Conservation (phyloP, 2,888 invertebrate species). For the Cyrtodaria siliqua region DNA sequence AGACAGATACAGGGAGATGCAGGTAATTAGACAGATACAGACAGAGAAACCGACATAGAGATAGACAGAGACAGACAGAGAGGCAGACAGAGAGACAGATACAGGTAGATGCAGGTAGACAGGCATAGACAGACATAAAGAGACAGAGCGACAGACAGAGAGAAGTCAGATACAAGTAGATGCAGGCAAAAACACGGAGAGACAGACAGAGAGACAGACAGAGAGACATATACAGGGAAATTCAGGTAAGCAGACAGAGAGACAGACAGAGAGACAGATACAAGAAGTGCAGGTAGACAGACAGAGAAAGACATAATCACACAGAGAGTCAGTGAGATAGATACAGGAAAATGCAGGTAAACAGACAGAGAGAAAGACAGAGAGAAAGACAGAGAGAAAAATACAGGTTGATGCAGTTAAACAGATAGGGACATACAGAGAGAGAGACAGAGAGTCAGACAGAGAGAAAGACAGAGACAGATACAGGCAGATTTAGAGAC, state of each 20-base stretch:
- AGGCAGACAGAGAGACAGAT: too few relatives aligned
- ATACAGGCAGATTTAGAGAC: neutral
- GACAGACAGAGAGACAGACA: too few relatives aligned
- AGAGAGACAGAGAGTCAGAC: too few relatives aligned
- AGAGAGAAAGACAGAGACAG: conserved; percentile 11
- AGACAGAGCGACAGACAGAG: neutral
- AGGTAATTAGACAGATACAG: neutral
- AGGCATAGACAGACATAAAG: neutral
- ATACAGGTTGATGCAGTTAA: too few relatives aligned
- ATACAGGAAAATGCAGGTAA: neutral
- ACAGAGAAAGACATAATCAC: conserved; percentile 3
- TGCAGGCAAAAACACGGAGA: too few relatives aligned
- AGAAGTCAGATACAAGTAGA: neutral
- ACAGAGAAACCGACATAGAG: neutral
- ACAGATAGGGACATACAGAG: conserved; percentile 2
- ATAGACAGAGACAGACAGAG: too few relatives aligned
- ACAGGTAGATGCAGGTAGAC: neutral
- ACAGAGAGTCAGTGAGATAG: conserved; percentile 5
- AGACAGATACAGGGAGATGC: neutral
- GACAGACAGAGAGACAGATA: neutral
- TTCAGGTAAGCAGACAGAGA: neutral
- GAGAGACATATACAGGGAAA: conserved; percentile 7
- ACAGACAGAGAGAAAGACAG: too few relatives aligned
- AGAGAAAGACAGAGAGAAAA: conserved; percentile 7
- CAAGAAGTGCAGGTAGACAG: too few relatives aligned